phyloP scores from a whole-genome alignment of 2,113 vertebrate species.

The Acanthisitta chloris region DNA sequence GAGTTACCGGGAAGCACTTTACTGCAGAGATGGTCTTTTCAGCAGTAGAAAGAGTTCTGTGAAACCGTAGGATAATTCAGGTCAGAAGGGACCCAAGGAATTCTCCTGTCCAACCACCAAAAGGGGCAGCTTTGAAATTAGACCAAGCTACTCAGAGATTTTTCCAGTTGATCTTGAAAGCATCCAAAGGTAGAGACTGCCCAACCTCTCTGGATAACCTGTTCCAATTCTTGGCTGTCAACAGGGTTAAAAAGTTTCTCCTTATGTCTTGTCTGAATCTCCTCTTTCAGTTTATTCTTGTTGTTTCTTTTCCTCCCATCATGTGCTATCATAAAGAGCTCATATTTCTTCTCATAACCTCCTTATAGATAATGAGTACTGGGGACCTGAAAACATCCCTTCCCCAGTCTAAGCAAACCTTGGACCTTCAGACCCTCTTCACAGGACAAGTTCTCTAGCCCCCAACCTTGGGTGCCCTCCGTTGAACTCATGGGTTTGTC shows the following conservation, averaged over 20 bases:
- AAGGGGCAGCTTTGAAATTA: neutral
- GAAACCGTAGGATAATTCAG: neutral
- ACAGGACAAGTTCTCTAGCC: neutral
- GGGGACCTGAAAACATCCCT: neutral
- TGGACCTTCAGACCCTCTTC: neutral
- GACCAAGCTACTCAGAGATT: neutral
- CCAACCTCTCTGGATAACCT: neutral
- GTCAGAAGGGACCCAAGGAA: neutral
- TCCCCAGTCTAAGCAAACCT: neutral
- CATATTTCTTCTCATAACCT: neutral
- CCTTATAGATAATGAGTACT: neutral
- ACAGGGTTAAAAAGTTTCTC: neutral
- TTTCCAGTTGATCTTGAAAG: neutral
- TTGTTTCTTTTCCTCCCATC: neutral
- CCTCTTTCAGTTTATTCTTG: neutral
- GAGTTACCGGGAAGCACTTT: neutral
- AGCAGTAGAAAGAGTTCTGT: neutral
- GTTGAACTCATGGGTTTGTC: fast-evolving
- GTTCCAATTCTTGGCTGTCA: neutral
- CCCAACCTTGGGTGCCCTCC: neutral
- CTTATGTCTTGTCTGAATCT: neutral
- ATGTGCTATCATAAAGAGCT: fast-evolving
- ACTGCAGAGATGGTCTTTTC: neutral
- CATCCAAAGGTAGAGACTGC: neutral
- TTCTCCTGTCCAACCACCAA: neutral